Evolutionary conservation across 2,113 vertebrate species (phyloP).

Genomic region (Clupea harengus): DNA sequence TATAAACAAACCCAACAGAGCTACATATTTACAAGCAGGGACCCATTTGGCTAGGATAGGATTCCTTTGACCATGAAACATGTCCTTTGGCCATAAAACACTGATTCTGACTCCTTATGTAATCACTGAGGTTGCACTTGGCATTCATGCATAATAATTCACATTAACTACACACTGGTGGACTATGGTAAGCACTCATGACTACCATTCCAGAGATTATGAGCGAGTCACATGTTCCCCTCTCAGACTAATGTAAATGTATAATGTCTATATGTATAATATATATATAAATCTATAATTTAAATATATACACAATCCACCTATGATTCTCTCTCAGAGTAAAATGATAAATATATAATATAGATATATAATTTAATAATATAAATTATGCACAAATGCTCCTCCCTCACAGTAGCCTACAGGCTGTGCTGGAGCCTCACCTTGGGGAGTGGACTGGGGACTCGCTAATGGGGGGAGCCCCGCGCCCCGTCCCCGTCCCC

Average conservation of each 20-base stretch:
- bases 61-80: background rate
- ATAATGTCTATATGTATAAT: no score
- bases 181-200: background rate
- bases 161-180: background rate
- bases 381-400: no score
- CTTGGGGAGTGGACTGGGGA: conserved; percentile 78
- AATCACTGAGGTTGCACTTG: background rate
- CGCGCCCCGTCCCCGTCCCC: conserved; percentile 57
- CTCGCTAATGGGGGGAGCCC: conserved; percentile 73
- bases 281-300: no score
- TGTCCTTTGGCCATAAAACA: background rate
- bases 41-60: background rate
- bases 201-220: background rate
- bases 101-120: background rate
- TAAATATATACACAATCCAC: no score
- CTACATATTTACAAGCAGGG: background rate
- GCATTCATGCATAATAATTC: background rate
- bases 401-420: no score
- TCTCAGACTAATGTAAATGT: no score
- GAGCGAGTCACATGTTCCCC: background rate
- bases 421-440: conserved; percentile 57
- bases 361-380: no score
- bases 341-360: no score
- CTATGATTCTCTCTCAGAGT: no score
- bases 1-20: background rate